phyloP scores from a whole-genome alignment of 2,797 vertebrate genomes.

The Pangasius sanitwongsei region DNA sequence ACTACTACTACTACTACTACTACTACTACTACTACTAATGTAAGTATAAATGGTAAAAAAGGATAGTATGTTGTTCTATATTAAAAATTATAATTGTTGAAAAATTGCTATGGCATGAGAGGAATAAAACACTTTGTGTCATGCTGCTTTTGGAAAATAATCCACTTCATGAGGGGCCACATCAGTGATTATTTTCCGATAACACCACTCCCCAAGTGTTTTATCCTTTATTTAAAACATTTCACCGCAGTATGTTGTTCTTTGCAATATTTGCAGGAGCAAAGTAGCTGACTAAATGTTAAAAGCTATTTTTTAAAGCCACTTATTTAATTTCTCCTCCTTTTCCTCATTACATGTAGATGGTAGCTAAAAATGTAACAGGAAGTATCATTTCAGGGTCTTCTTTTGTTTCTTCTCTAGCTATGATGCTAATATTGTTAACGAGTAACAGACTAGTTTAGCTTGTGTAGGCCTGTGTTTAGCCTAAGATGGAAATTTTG shows the following conservation, averaged over 20 bases:
- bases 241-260: background rate
- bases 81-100: too few species aligned
- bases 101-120: too few species aligned
- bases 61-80: background rate
- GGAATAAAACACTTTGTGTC: background rate
- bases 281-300: background rate
- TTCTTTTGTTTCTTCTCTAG: background rate
- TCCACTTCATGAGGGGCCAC: too few species aligned
- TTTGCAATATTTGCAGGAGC: background rate
- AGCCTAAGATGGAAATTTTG: background rate
- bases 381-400: background rate
- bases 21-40: background rate
- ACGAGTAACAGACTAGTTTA: background rate
- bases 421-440: background rate
- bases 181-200: background rate
- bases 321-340: background rate
- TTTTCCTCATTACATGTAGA: background rate
- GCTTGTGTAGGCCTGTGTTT: background rate
- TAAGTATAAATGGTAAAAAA: background rate
- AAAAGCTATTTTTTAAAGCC: background rate
- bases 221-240: background rate
- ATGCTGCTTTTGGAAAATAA: background rate
- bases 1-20: too few species aligned
- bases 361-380: background rate
- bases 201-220: background rate